phyloP scores from a whole-genome alignment of 2,797 vertebrate genomes.

The Leptoclinus maculatus region DNA sequence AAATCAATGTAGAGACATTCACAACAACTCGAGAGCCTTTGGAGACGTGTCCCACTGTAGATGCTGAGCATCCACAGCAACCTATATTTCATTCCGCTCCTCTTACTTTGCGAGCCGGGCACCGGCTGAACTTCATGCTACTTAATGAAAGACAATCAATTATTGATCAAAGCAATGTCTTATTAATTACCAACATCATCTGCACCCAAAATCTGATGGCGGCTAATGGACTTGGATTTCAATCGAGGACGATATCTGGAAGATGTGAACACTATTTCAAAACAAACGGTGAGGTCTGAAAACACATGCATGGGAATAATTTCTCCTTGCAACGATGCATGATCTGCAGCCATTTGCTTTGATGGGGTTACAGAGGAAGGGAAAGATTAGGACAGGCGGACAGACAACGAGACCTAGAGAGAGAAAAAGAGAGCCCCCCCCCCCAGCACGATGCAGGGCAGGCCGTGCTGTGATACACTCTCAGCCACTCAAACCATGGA shows the following conservation, averaged over 20 bases:
- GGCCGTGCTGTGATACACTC: conserved; percentile 68
- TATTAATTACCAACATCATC: conserved; percentile 69
- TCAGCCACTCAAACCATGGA: conserved; percentile 73
- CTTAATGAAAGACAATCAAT: conserved; percentile 71
- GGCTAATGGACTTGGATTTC: conserved; percentile 56
- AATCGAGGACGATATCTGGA: conserved; percentile 31
- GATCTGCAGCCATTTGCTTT: neutral
- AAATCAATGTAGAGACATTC: conserved; percentile 1
- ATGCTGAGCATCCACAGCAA: neutral
- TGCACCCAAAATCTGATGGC: conserved; percentile 48
- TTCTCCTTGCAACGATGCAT: conserved; percentile 7
- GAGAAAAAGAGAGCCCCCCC: conserved; percentile 13
- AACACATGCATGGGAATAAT: conserved; percentile 2
- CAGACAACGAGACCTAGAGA: conserved; percentile 6
- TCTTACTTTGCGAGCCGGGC: conserved; percentile 27
- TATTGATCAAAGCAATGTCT: conserved; percentile 71
- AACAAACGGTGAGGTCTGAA: conserved; percentile 25
- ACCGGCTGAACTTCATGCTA: conserved; percentile 45
- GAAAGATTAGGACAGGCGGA: neutral
- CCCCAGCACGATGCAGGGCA: conserved; percentile 39
- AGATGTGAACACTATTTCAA: conserved; percentile 34
- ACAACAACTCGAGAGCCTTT: conserved; percentile 12
- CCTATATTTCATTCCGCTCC: conserved; percentile 21
- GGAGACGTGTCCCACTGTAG: neutral
- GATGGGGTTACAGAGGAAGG: neutral